Evolutionary conservation across 2,113 vertebrate genomes (phyloP).

Genomic region (Empidonax traillii): DNA sequence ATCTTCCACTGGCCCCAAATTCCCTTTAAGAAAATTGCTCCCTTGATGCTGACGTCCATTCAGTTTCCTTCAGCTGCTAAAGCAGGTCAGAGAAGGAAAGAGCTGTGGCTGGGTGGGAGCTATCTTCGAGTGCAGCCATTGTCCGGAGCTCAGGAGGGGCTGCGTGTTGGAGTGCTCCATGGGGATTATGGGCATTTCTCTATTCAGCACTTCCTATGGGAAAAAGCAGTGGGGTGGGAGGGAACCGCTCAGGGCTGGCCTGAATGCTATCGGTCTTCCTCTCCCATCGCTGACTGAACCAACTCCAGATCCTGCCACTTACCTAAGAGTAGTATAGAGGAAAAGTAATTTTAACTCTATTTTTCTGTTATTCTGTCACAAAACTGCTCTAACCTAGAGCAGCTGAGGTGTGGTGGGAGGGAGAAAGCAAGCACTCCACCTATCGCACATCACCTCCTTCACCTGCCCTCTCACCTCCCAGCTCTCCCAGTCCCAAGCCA

Average conservation of each 20-base stretch:
- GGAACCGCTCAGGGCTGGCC: constrained; percentile 54
- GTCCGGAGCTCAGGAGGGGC: constrained; percentile 66
- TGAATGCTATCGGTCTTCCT: constrained; percentile 55
- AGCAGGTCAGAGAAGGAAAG: constrained; percentile 57
- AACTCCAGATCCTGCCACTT: constrained; percentile 40
- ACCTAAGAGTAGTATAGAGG: constrained; percentile 18
- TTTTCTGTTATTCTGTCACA: constrained; percentile 42
- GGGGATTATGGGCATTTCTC: constrained; percentile 77
- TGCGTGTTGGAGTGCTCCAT: constrained; percentile 52
- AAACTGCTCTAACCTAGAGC: background rate
- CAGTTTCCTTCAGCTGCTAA: constrained; percentile 62
- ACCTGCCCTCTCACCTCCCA: background rate
- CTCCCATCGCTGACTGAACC: constrained; percentile 2
- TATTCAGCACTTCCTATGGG: constrained; percentile 78
- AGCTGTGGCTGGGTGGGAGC: constrained; percentile 27
- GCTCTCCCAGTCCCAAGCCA: background rate
- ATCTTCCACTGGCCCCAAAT: constrained; percentile 38
- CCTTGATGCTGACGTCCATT: constrained; percentile 60
- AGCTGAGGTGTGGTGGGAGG: background rate
- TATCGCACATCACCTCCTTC: background rate
- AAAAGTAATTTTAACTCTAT: constrained; percentile 47
- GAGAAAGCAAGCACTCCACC: background rate
- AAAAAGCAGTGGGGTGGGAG: constrained; percentile 70
- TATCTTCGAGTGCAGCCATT: constrained; percentile 50
- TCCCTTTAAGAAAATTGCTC: constrained; percentile 53